A percentile compares a stretch with the other conserved stretches of the same genome.
phyloP scores from a whole-genome alignment of 1,140 invertebrate species.

The Phymastichus coffea region DNA sequence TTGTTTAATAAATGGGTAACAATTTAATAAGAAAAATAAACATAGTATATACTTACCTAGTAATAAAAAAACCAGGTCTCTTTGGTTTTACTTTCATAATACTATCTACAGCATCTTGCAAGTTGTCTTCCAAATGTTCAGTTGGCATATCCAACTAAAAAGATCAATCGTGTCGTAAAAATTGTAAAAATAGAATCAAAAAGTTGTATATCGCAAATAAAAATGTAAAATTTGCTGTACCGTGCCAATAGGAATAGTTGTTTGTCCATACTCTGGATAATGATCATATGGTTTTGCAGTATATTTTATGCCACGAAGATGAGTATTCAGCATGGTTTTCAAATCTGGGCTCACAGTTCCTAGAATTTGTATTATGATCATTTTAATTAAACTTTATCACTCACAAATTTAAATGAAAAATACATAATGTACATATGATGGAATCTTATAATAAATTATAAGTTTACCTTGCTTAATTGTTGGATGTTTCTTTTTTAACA shows the following conservation, averaged over 20 bases:
- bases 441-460: too few species aligned
- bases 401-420: constrained; percentile 1
- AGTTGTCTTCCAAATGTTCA: constrained; percentile 71
- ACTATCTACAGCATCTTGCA: constrained; percentile 64
- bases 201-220: too few species aligned
- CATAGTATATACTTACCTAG: constrained; percentile 54
- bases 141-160: constrained; percentile 71
- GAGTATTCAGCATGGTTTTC: constrained; percentile 60
- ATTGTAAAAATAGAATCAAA: too few species aligned
- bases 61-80: constrained; percentile 66
- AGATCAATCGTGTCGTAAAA: too few species aligned
- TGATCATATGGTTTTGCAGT: constrained; percentile 63
- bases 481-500: constrained; percentile 77
- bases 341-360: constrained; percentile 69
- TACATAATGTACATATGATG: background rate
- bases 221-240: too few species aligned
- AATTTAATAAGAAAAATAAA: background rate
- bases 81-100: constrained; percentile 63
- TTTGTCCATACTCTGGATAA: constrained; percentile 68
- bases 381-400: constrained; percentile 3
- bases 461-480: constrained; percentile 39
- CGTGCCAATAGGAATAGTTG: constrained; percentile 66
- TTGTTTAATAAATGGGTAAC: too few species aligned
- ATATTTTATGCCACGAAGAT: constrained; percentile 69
- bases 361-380: constrained; percentile 32